Evolutionary conservation across 1,140 invertebrate genomes (phyloP), one percentile per base, ranked within the genome.

Genomic region (Caerostris darwini): DNA sequence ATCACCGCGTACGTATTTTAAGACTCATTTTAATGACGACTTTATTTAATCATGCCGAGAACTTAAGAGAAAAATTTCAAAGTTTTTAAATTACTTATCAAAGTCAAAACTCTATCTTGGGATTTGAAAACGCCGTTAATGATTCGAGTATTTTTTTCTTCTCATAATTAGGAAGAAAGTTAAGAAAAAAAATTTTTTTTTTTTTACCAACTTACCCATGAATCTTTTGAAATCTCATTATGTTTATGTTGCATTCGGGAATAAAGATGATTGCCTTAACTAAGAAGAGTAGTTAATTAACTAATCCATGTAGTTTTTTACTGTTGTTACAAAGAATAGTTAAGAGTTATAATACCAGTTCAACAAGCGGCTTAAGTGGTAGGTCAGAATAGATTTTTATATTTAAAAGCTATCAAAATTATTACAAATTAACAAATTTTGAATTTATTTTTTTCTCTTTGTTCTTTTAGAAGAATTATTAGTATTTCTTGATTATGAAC

Each of bases 91-190:
- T 77, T 77, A 53, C 34, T 77, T 77, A 77, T 77, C 71, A 53
- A 77, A 77, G 71, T 77, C 50, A 8, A 34, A 77, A 34, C 67
- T 71, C 67, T 19, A 19, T 34, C 67, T 19, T 19, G 10, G 71
- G 34, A 77, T 50, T 77, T 12, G 8, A 8, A 19, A 77, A 77
- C 71, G 34, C 34, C 71, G 71, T 77, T 77, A 77, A 77, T 77
- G 71, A 77, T 77, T 77, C 34, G 7, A 77, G 5, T 77, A 19
- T 8, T 50, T 71, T 7, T 10, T 14, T 34, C 34, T 71, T 12
- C 71, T 50, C 71, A 77, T 77, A 77, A 77, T 77, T 77, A 77
- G 53, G 71, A 77, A n/a, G 5, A 67, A 67, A 34, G n/a, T 67
- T 67, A 67, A 77, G 71, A 77, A 77, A 77, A 77, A 50, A 34